Percentiles rank a stretch among this genome's conserved stretches.
These are phyloP conservation scores for Mercenaria mercenaria DNA, from an alignment of 1,140 invertebrate species.

Conservation along the genomic window DNA sequence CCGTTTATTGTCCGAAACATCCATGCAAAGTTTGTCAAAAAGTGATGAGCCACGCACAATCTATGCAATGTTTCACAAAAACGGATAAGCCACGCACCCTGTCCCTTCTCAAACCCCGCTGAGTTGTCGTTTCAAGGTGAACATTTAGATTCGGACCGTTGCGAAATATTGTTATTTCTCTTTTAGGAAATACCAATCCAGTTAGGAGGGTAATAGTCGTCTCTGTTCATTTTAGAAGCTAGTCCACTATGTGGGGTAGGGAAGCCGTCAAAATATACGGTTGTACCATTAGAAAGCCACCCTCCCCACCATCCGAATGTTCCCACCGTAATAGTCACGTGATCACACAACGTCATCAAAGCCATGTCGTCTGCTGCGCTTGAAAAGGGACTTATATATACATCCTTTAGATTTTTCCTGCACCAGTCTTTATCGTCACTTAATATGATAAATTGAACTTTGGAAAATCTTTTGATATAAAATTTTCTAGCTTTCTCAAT, in stretches of 20 bases:
- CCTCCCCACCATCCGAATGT: conserved; percentile 83
- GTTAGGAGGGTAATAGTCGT: conserved; percentile 72
- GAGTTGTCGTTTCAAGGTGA: too few species aligned
- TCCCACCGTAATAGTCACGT: conserved; percentile 78
- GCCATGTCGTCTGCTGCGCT: conserved; percentile 79
- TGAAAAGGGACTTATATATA: conserved; percentile 44
- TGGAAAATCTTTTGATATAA: conserved; percentile 31
- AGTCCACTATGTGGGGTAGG: conserved; percentile 54
- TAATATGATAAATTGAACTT: conserved; percentile 68
- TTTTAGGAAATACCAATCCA: conserved; percentile 76
- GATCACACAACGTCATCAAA: conserved; percentile 77
- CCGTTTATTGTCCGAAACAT: too few species aligned
- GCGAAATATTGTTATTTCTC: too few species aligned
- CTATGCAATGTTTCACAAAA: too few species aligned
- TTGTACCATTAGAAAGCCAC: conserved; percentile 77
- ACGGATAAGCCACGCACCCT: too few species aligned
- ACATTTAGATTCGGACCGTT: too few species aligned
- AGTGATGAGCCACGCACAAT: too few species aligned
- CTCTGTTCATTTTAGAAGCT: conserved; percentile 25
- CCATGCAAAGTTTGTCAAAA: too few species aligned
- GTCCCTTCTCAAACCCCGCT: too few species aligned
- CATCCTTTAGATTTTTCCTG: conserved; percentile 35
- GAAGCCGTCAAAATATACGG: conserved; percentile 77
- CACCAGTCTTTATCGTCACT: conserved; percentile 74
- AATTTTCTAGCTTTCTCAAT: conserved; percentile 56